phyloP scores from a whole-genome alignment of 2,888 invertebrate genomes.

The Mimas tiliae region DNA sequence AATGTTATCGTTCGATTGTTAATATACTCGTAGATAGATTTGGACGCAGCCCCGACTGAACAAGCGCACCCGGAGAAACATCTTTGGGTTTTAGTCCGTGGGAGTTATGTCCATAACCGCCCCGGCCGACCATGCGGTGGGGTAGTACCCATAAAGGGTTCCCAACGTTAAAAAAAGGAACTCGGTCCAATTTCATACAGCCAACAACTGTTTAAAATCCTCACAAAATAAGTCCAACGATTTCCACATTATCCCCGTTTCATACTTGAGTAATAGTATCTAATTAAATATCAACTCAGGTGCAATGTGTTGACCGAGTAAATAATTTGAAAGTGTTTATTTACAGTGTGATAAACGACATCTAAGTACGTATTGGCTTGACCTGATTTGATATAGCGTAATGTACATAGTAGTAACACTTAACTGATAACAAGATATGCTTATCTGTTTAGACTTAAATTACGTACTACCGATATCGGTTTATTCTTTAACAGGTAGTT shows the following conservation, averaged over 20 bases:
- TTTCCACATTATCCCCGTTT: background rate
- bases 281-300: constrained; percentile 36
- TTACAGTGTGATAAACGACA: constrained; percentile 47
- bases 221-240: background rate
- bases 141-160: no score
- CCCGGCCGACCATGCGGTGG: no score
- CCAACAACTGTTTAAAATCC: no score
- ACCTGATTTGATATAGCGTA: constrained; percentile 69
- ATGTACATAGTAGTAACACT: constrained; percentile 55
- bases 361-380: constrained; percentile 58
- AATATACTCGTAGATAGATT: no score
- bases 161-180: no score
- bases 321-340: constrained; percentile 47
- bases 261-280: constrained; percentile 13
- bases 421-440: constrained; percentile 56
- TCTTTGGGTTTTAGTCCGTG: no score
- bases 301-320: constrained; percentile 46
- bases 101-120: no score
- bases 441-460: constrained; percentile 39
- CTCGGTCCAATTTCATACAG: no score
- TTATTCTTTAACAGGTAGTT: constrained; percentile 12
- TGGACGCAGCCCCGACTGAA: no score
- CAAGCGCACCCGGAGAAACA: no score
- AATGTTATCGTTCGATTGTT: no score
- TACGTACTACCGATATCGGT: constrained; percentile 33